Evolutionary conservation across 2,797 vertebrate genomes (phyloP), one percentile per base, ranked within the genome.

Genomic region (Sebastiscus tertius): DNA sequence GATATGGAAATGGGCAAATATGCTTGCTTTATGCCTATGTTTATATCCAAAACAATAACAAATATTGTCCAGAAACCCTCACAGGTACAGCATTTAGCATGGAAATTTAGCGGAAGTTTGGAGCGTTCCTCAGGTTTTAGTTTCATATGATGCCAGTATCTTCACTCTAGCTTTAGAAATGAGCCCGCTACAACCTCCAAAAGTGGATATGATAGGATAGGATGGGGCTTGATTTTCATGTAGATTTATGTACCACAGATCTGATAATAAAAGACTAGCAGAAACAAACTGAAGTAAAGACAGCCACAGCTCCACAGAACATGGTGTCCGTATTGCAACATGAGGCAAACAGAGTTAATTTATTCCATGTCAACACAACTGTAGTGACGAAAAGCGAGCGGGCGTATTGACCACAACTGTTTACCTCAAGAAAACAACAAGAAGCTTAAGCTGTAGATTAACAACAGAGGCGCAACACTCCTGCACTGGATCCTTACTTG

Each of bases 341-440:
- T 63, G 4, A 56, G 26, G n/a, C n/a, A 79, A 77, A 79, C 77
- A 3, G 6, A 7, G 54, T 13, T 61, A 20, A 59, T 75, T 46
- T 34, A 69, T 75, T 79, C 39, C 13, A 49, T 58, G 73, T 76
- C 56, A 79, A 75, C 65, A 75, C 13, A 1, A 42, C 20, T 54
- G 54, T 14, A 24, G 71, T 82, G 29, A 67, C 10, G 26, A 55
- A 46, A 66, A 49, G 26, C 22, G 20, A 46, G 42, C 18, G 6
- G 29, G 46, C 18, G 13, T 52, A 63, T 64, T 36, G 18, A 75
- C 59, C 33, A 11, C 69, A 36, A 58, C 11, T 68, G 67, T 76
- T 76, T 71, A 72, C n/a, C 3, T 66, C 34, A 62, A 4, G n/a
- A 73, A 66, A 74, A 77, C 65, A 71, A 70, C 22, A 60, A n/a